Base-by-base conservation (phyloP, 1,140 invertebrate genomes). In the Cecropterus lyciades region DNA sequence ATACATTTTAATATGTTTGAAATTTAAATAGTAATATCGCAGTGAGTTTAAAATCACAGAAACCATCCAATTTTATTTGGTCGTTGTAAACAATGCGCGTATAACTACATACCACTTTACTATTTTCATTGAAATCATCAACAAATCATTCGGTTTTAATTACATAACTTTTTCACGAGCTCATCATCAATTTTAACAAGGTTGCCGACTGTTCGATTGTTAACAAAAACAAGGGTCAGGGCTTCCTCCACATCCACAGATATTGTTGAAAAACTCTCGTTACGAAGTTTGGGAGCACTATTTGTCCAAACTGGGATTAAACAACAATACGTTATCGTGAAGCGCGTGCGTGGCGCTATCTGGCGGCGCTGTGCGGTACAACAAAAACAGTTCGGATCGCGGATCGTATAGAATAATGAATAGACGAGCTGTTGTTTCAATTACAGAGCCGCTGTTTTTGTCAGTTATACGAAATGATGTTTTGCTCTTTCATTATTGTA, bases 201-300 rank as follows among this genome's bases (percentile, higher is more conserved):
- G n/a, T 37, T 52, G 51, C 4, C 14, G 0, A 52, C 27, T 9
- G 27, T 52, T 37, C 14, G n/a, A 45, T 45, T 45, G 27, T 24
- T 42, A 56, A 43, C 37, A 42, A 59, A n/a, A 59, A 46, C 55
- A 59, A 6, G 55, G 24, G 7, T 37, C 40, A 3, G 53, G 16
- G 42, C 10, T 6, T 6, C 13, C 14, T 5, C 55, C 55, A 30
- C 24, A n/a, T n/a, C 40, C 40, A 17, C 43, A 45, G 16, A 45
- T 45, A 59, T 27, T 45, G 55, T 59, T 30, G 42, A 57, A 59
- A 59, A 59, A 59, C 56, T 59, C 42, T 59, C 42, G 48, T 59
- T 48, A 46, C 17, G 20, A 59, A 46, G 9, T 46, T 46, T 16
- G 20, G 4, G 10, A 46, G 14, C 43, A 15, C 13, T 42, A 56